Percentiles rank a stretch among this genome's conserved stretches.
Conservation (phyloP, 2,113 vertebrate species). For the Solea senegalensis region DNA sequence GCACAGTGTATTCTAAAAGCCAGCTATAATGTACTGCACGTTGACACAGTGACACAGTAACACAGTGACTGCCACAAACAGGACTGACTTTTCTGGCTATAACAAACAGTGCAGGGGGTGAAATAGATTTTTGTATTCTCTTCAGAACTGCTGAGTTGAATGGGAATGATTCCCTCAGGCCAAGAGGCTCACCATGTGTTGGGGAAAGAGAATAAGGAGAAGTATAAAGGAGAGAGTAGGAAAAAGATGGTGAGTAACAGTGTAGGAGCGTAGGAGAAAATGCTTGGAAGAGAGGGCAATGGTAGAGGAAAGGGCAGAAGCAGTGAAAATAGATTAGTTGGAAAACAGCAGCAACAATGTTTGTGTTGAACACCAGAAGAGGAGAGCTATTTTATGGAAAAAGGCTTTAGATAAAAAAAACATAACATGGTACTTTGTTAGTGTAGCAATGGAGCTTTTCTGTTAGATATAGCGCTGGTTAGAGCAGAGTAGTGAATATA, state of each 20-base stretch:
- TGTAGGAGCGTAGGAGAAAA: constrained; percentile 70
- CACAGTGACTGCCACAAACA: constrained; percentile 49
- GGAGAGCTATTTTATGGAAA: neutral
- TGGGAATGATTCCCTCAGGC: constrained; percentile 55
- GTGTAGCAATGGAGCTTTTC: constrained; percentile 16
- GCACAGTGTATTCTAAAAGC: neutral
- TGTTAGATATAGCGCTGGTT: constrained; percentile 20
- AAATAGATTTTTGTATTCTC: constrained; percentile 56
- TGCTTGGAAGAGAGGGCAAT: constrained; percentile 59
- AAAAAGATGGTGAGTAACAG: constrained; percentile 54
- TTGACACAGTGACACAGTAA: constrained; percentile 69
- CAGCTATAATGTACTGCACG: constrained; percentile 20
- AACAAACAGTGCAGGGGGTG: constrained; percentile 43
- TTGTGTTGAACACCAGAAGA: constrained; percentile 23
- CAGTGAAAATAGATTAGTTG: constrained; percentile 62
- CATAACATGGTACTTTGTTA: neutral
- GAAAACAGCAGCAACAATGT: constrained; percentile 31
- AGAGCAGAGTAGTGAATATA: constrained; percentile 47
- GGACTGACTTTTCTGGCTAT: constrained; percentile 20
- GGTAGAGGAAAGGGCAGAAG: constrained; percentile 64
- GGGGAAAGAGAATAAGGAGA: constrained; percentile 41
- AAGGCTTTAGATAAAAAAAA: constrained; percentile 5
- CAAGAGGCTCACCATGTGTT: constrained; percentile 43
- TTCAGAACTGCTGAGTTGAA: constrained; percentile 53
- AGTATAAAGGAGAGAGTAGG: constrained; percentile 54